Evolutionary conservation across 2,888 invertebrate genomes (phyloP), one percentile per base, ranked within the genome.

Genomic region (Drosophila anomalipes): DNA sequence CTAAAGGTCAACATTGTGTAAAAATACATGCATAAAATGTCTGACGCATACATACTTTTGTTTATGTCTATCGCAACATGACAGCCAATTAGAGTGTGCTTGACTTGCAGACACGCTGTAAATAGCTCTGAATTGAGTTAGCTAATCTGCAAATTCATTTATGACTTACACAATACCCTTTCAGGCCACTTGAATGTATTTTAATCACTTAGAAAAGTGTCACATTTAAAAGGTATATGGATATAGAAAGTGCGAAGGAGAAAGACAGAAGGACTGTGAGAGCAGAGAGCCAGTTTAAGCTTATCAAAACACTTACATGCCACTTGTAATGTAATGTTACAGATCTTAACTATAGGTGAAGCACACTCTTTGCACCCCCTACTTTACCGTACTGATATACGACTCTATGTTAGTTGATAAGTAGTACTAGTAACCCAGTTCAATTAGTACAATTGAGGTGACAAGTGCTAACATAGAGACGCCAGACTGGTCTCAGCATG

Each of bases 1-100:
- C 74, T 82, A 82, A 79, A 79, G 82, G 82, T 82, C 82, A 73
- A 65, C 58, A 54, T n/a, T 49, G 51, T 44, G 30, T 41, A 19
- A 6, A 28, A 33, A 51, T 53, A 32, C 41, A 52, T 54, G 37
- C 54, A 51, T 41, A 47, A 57, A 33, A 54, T 41, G 53, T 19
- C 12, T 77, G 78, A 81, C 64, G 53, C 68, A 75, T 52, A 26
- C 47, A 37, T 32, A 26, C 1, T 12, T 22, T 35, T 12, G 1
- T 4, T 30, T 37, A 22, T 49, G 65, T 39, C 30, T 58, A 39
- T 37, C 16, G 37, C 33, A 60, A 70, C 61, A 49, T 60, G 39
- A 19, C 41, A 41, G 19, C 16, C 16, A n/a, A 9, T n/a, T 10
- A 32, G 14, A 5, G 9, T 10, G n/a, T 4, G 7, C 3, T 16